Percentiles rank a stretch among this genome's conserved stretches.
These are phyloP conservation scores for Candoia aspera DNA, from an alignment of 2,113 vertebrate genomes.

Conservation along the genomic window DNA sequence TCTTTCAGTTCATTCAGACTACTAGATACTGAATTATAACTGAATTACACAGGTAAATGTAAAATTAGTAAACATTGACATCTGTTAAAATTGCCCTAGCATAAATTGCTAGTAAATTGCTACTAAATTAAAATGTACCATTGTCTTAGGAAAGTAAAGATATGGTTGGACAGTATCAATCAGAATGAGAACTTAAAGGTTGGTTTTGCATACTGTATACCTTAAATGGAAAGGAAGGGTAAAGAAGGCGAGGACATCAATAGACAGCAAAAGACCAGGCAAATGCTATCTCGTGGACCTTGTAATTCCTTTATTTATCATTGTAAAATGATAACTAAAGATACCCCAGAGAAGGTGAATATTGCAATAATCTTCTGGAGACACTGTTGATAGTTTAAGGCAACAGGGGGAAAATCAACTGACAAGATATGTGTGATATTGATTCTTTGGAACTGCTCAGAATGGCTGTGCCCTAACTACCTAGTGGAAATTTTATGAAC, in stretches of 20 bases:
- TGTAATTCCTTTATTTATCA: conserved; percentile 14
- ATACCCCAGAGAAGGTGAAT: conserved; percentile 63
- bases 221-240: conserved; percentile 21
- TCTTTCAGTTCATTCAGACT: not conserved
- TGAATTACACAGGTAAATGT: conserved; percentile 23
- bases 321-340: conserved; percentile 49
- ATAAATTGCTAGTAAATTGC: not conserved
- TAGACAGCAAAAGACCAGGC: conserved; percentile 30
- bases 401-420: conserved; percentile 52
- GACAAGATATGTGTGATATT: conserved; percentile 60
- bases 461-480: conserved; percentile 50
- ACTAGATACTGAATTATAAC: not conserved
- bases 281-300: conserved; percentile 35
- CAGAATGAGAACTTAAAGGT: not conserved
- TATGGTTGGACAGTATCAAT: not conserved
- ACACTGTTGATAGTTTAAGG: conserved; percentile 59
- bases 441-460: conserved; percentile 54
- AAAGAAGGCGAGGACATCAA: not conserved
- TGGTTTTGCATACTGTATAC: not conserved
- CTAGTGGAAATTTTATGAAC: conserved; percentile 70
- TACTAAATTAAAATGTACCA: not conserved
- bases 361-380: conserved; percentile 53
- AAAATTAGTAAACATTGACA: not conserved
- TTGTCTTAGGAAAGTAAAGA: not conserved
- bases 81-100: conserved; percentile 2